Evolutionary conservation across 2,113 vertebrate genomes (phyloP).

Genomic region (Rana temporaria): DNA sequence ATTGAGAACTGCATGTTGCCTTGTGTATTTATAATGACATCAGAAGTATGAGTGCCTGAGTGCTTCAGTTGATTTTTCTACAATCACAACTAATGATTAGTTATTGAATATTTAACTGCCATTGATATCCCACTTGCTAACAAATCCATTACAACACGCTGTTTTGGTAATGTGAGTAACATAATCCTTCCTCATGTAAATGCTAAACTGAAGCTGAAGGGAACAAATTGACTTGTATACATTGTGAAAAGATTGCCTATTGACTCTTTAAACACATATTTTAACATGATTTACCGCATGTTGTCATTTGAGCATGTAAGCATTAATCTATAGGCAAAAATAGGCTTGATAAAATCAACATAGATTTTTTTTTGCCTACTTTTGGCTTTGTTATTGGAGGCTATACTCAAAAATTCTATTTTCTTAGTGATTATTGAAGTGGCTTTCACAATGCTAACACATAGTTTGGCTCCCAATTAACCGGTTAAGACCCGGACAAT

Average conservation of each 20-base stretch:
- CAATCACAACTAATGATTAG: constrained; percentile 74
- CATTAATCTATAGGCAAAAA: constrained; percentile 63
- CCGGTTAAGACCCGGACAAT: no score
- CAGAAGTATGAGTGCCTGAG: constrained; percentile 62
- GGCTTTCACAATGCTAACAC: no score
- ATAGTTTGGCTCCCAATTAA: no score
- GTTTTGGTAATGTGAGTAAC: constrained; percentile 77
- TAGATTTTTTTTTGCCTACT: not conserved
- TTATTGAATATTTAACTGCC: constrained; percentile 76
- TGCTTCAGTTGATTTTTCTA: constrained; percentile 67
- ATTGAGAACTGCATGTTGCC: constrained; percentile 44
- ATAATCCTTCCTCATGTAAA: constrained; percentile 70
- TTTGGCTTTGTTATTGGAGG: no score
- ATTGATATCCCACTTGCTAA: constrained; percentile 72
- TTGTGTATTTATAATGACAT: constrained; percentile 59
- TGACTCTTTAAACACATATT: constrained; percentile 62
- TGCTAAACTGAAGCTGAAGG: constrained; percentile 67
- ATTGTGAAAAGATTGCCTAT: constrained; percentile 53
- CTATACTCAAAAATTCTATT: no score
- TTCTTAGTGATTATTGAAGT: no score
- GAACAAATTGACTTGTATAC: constrained; percentile 59
- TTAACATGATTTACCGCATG: constrained; percentile 49
- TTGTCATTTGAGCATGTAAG: constrained; percentile 49
- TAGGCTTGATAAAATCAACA: constrained; percentile 1
- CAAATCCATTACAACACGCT: constrained; percentile 74